Evolutionary conservation across 2,113 vertebrate genomes (phyloP).

Genomic region (Siphamia tubifer): DNA sequence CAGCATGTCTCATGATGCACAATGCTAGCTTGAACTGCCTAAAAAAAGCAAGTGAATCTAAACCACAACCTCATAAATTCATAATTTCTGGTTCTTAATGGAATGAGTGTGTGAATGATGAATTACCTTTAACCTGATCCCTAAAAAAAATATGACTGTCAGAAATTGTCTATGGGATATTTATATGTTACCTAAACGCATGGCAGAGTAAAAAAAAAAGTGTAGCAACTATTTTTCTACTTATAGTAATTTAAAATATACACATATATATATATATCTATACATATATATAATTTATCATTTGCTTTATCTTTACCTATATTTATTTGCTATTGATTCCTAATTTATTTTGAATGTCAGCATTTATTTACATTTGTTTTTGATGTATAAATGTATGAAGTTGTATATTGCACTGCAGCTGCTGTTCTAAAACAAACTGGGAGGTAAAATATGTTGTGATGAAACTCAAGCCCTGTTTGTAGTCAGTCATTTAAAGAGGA

Average conservation of each 20-base stretch:
- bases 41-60: neutral
- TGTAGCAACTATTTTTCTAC: constrained; percentile 82
- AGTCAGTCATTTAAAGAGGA: neutral
- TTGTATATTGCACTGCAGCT: neutral
- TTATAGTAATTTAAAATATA: constrained; percentile 38
- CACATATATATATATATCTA: constrained; percentile 39
- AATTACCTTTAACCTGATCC: constrained; percentile 17
- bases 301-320: constrained; percentile 31
- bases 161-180: constrained; percentile 36
- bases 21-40: neutral
- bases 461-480: constrained; percentile 42
- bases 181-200: constrained; percentile 52
- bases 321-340: constrained; percentile 36
- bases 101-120: neutral
- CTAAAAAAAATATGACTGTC: constrained; percentile 16
- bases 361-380: constrained; percentile 13
- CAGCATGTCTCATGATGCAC: neutral
- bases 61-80: neutral
- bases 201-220: constrained; percentile 32
- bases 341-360: constrained; percentile 32
- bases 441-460: neutral
- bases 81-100: neutral
- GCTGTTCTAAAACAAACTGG: neutral
- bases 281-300: constrained; percentile 38
- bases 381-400: neutral